Base-by-base conservation (phyloP, 2,797 vertebrate genomes). In the Babyrousa celebensis region DNA sequence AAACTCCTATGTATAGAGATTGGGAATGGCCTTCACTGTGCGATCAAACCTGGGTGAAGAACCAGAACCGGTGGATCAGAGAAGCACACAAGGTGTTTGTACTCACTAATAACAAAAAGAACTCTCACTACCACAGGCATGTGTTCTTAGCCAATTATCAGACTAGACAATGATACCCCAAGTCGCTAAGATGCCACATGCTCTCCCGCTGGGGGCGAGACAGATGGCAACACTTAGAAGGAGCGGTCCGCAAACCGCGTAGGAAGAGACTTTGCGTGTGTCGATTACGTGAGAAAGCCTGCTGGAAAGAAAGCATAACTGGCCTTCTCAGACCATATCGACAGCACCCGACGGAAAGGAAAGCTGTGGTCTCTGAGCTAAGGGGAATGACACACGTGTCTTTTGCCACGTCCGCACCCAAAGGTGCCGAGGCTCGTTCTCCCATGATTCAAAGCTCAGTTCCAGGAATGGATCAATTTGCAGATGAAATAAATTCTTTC, bases 371-470 rank as follows among this genome's bases (percentile, higher is more conserved):
- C 62, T 23, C 12, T 58, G 70, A 12, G n/a, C 52, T 10, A 27
- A 60, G 21, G 32, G 20, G 14, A 15, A 1, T 15, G 2, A 60
- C 1, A 54, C 1, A 11, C 1, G 15, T 0, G 12, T 1, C 4
- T 11, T 15, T 43, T 29, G 67, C 67, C 17, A 0, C 0, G 58
- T 27, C 58, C 23, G n/a, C 4, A 12, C 1, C 48, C 10, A 2
- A 48, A 23, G 23, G 32, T 0, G 6, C 72, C 25, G 16, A 9
- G 63, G 40, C 8, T 58, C 2, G 32, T 9, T 43, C 65, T 58
- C 68, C 6, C 1, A 20, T 18, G 12, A 43, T 27, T 32, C 52
- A 12, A 1, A 1, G 21, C 11, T 75, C 56, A 5, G 1, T 40
- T 40, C 70, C 8, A 23, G 36, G 18, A 62, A 1, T 12, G 5